phyloP scores from a whole-genome alignment of 2,888 invertebrate species.

The Tenthredo scrophulariae region DNA sequence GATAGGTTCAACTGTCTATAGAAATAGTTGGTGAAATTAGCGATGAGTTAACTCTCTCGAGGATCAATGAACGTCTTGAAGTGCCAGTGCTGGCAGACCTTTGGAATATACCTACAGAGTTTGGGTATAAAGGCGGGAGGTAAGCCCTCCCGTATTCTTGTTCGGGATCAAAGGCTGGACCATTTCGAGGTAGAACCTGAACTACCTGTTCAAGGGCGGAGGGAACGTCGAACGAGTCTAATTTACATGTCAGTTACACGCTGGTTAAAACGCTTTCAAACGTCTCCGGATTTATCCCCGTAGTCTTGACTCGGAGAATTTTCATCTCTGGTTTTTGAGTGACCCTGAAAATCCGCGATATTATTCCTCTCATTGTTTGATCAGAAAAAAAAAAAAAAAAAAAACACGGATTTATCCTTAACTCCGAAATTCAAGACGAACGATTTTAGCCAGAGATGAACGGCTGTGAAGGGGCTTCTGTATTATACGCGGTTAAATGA shows the following conservation, averaged over 20 bases:
- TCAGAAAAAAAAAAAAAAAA: not conserved
- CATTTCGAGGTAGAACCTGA: constrained; percentile 20
- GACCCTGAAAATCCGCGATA: not conserved
- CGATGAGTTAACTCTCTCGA: not conserved
- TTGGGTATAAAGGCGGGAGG: not conserved
- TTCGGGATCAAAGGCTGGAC: constrained; percentile 30
- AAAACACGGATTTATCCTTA: not conserved
- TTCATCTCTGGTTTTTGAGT: not conserved
- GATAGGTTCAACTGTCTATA: not conserved
- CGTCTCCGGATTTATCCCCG: not conserved
- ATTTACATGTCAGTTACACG: constrained; percentile 67
- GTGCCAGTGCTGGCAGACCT: not conserved
- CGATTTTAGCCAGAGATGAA: not conserved
- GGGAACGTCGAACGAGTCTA: constrained; percentile 52
- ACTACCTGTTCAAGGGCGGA: constrained; percentile 6
- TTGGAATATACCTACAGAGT: not conserved
- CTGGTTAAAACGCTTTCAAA: constrained; percentile 58
- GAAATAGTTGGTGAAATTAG: not conserved
- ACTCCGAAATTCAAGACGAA: not conserved
- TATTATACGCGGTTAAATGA: not conserved
- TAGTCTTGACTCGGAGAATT: not conserved
- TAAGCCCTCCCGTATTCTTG: not conserved
- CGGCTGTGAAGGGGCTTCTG: not conserved
- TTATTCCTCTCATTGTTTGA: not conserved
- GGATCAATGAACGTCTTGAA: not conserved